Evolutionary conservation across 2,113 vertebrate species (phyloP).

Genomic region (Phyllostomus discolor): DNA sequence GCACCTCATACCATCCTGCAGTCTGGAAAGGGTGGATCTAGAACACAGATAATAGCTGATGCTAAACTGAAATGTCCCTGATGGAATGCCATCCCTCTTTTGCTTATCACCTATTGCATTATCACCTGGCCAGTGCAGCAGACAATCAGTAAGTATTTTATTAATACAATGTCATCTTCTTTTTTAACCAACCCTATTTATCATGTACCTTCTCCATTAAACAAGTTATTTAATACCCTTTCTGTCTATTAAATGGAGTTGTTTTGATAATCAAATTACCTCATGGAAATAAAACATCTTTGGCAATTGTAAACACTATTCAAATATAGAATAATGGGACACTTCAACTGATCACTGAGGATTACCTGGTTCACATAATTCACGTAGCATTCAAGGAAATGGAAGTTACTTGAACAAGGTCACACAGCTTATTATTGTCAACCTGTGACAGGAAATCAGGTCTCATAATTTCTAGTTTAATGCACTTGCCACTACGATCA

Average conservation of each 20-base stretch:
- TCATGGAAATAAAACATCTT: neutral
- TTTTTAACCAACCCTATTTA: neutral
- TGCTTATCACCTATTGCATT: neutral
- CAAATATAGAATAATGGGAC: neutral
- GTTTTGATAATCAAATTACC: neutral
- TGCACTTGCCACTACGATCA: neutral
- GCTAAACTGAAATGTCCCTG: neutral
- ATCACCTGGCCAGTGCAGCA: neutral
- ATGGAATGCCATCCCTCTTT: neutral
- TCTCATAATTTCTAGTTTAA: slow-evolving; percentile 23
- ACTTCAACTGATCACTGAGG: neutral
- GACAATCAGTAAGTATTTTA: neutral
- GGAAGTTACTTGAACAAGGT: slow-evolving; percentile 15
- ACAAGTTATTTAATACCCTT: neutral
- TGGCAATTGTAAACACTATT: neutral
- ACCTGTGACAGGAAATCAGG: neutral
- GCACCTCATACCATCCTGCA: neutral
- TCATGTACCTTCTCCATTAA: neutral
- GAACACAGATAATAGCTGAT: neutral
- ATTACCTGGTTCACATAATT: neutral
- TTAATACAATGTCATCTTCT: neutral
- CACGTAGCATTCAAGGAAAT: neutral
- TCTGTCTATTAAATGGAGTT: neutral
- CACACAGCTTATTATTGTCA: neutral
- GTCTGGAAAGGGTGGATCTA: neutral